Conservation (phyloP, 2,888 invertebrate genomes). For the Shargacucullia verbasci region DNA sequence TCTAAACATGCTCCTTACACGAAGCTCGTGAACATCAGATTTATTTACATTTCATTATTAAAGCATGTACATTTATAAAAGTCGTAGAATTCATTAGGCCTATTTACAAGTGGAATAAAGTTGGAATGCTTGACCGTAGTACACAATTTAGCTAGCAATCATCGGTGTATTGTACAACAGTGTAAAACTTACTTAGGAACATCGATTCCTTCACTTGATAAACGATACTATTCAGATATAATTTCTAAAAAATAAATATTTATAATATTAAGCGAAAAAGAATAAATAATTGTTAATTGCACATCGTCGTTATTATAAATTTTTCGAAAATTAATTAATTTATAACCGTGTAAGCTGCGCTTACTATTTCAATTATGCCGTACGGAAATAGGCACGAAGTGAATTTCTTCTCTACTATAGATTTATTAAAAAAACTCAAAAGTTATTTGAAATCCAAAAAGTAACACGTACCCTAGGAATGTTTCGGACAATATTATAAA, state of each 20-base stretch:
- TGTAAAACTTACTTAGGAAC: constrained; percentile 83
- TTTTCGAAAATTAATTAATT: constrained; percentile 80
- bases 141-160: constrained; percentile 78
- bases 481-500: constrained; percentile 82
- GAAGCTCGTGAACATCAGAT: constrained; percentile 79
- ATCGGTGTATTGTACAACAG: constrained; percentile 78
- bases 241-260: constrained; percentile 86
- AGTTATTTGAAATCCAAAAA: constrained; percentile 70
- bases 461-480: constrained; percentile 81
- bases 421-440: constrained; percentile 67
- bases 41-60: constrained; percentile 84
- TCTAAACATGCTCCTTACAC: constrained; percentile 74
- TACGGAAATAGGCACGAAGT: constrained; percentile 77
- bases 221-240: constrained; percentile 78
- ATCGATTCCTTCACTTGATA: constrained; percentile 78
- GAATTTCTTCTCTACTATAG: constrained; percentile 66
- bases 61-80: constrained; percentile 83
- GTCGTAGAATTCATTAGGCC: constrained; percentile 85
- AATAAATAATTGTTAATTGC: constrained; percentile 87
- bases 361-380: constrained; percentile 71
- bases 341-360: constrained; percentile 79
- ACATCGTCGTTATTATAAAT: constrained; percentile 81
- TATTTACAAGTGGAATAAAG: constrained; percentile 88
- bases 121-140: constrained; percentile 86
- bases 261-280: constrained; percentile 84